A percentile compares a stretch with the other conserved stretches of the same genome.
phyloP scores from a whole-genome alignment of 2,113 vertebrate species.

The Jacana jacana region DNA sequence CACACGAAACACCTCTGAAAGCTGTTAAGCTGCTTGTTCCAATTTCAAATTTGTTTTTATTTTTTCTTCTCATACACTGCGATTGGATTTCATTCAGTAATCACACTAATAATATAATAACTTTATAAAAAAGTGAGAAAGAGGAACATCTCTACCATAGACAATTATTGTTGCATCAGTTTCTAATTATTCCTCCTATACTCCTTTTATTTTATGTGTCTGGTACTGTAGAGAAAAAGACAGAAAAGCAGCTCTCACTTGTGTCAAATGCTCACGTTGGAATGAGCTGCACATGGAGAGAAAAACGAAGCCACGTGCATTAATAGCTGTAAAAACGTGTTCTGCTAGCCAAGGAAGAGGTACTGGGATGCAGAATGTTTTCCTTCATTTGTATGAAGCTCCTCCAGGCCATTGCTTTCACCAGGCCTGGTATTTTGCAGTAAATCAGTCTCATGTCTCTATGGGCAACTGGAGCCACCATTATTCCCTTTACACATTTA shows the following conservation, averaged over 20 bases:
- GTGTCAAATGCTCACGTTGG: not conserved
- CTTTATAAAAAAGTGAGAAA: not conserved
- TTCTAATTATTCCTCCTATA: not conserved
- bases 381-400: not conserved
- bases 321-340: not conserved
- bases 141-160: not conserved
- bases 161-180: not conserved
- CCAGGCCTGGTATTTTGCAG: not conserved
- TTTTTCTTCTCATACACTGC: not conserved
- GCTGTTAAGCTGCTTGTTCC: constrained; percentile 7
- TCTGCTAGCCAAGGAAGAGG: not conserved
- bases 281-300: not conserved
- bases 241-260: not conserved
- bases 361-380: not conserved
- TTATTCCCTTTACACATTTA: not conserved
- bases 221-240: not conserved
- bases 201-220: not conserved
- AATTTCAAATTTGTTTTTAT: constrained; percentile 33
- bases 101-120: constrained; percentile 7
- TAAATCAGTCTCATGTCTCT: not conserved
- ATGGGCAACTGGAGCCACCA: not conserved
- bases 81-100: constrained; percentile 20
- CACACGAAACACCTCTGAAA: not conserved
- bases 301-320: not conserved
- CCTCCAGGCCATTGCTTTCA: not conserved